Evolutionary conservation across 2,888 invertebrate species (phyloP), one percentile per base, ranked within the genome.

Genomic region (Euphydryas editha): DNA sequence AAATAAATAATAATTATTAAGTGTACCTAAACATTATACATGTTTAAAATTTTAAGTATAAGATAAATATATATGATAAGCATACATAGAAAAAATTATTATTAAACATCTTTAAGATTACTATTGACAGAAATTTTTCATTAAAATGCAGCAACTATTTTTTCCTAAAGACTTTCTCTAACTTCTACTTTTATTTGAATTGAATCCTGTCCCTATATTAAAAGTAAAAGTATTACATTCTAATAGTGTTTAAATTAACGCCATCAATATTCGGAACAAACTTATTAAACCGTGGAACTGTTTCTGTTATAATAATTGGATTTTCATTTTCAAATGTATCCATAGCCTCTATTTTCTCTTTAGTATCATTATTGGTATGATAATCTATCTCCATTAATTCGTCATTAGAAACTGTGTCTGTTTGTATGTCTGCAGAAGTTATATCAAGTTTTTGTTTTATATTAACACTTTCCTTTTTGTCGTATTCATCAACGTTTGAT

Each of bases 131-230:
- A n/a, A 20, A 47, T 46, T 56, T 21, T 56, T 62, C n/a, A n/a
- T 46, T 47, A 46, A 21, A 56, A 37, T 21, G 24, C 15, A 39
- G 39, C 56, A 15, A 81, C 69, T 5, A 74, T 72, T 67, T 76
- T 77, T 62, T 76, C n/a, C 73, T 4, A 73, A 37, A 24, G 76
- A 70, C 60, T 65, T 79, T 67, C 67, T 75, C 0, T 70, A 37
- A 44, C 70, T 72, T 59, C 61, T 74, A 44, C 17, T 68, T 59
- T 17, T 59, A 37, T 58, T 46, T 47, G 44, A 24, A 37, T 18
- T 10, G n/a, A n/a, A n/a, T 1, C 66, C 65, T 15, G 71, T 62
- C 1, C 85, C 84, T 17, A 84, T 75, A 59, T 76, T 76, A 57
- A 85, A 85, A 67, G 75, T 70, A 62, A 74, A 24, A 2, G 15